phyloP scores from a whole-genome alignment of 2,113 vertebrate genomes.

The Synodontis membranacea region DNA sequence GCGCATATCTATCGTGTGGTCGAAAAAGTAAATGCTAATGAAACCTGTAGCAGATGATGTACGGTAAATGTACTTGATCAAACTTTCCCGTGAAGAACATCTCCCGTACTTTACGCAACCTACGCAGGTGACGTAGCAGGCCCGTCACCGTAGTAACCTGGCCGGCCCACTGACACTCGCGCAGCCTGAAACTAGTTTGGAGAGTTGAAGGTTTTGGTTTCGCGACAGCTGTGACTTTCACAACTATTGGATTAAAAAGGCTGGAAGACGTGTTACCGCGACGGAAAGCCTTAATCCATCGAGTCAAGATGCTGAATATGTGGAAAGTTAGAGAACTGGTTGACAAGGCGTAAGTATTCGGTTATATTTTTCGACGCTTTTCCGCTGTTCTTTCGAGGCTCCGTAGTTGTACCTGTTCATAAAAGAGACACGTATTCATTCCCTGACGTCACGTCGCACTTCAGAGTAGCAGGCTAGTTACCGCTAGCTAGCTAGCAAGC shows the following conservation, averaged over 20 bases:
- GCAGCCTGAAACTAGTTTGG: conserved; percentile 68
- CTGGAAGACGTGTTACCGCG: conserved; percentile 62
- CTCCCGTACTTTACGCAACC: conserved; percentile 47
- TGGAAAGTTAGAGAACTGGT: conserved; percentile 98
- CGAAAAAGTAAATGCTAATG: too few relatives aligned
- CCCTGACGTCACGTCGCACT: conserved; percentile 75
- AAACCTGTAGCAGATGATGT: not conserved
- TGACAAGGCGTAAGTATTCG: conserved; percentile 95
- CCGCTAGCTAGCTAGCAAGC: conserved; percentile 60
- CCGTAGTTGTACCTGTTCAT: conserved; percentile 69
- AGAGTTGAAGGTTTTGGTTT: conserved; percentile 68
- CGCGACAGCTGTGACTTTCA: conserved; percentile 55
- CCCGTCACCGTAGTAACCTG: conserved; percentile 70
- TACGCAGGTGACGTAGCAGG: conserved; percentile 58
- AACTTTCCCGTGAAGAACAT: not conserved
- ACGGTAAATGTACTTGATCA: not conserved
- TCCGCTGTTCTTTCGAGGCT: conserved; percentile 38
- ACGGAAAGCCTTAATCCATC: conserved; percentile 61
- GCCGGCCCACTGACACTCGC: conserved; percentile 55
- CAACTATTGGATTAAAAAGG: conserved; percentile 46
- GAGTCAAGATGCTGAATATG: conserved; percentile 88
- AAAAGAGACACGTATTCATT: conserved; percentile 77
- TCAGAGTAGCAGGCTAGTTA: conserved; percentile 62
- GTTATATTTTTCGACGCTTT: conserved; percentile 35
- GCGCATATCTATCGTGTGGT: not conserved